Conservation (phyloP, 2,797 vertebrate species). For the Diceros bicornis region DNA sequence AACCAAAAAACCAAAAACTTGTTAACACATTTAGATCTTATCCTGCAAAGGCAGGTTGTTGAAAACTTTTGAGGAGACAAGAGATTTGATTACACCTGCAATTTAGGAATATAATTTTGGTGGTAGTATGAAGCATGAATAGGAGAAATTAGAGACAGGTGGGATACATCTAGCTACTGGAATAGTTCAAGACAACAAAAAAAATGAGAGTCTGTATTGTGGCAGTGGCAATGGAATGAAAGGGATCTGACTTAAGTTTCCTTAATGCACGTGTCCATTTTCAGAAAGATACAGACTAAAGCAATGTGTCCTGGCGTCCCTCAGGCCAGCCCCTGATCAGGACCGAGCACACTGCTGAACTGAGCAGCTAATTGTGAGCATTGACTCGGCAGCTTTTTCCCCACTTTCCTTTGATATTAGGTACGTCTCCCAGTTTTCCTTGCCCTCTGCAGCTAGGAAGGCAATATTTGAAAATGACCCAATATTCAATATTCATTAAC, state of each 20-base stretch:
- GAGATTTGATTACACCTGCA: background rate
- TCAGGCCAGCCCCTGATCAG: background rate
- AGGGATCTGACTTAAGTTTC: background rate
- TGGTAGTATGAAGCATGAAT: background rate
- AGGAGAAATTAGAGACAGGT: background rate
- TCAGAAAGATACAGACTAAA: background rate
- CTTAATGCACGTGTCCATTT: background rate
- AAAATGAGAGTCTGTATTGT: background rate
- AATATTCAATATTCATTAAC: background rate
- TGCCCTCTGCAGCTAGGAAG: background rate
- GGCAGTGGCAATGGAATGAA: background rate
- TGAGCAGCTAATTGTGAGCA: background rate
- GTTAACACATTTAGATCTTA: background rate
- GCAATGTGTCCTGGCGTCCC: background rate
- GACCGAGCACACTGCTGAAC: background rate
- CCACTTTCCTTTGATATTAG: background rate
- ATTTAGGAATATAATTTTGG: background rate
- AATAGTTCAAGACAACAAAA: background rate
- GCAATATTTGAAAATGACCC: constrained; percentile 27
- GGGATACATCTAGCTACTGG: background rate
- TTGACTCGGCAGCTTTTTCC: background rate
- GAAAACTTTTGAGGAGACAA: constrained; percentile 23
- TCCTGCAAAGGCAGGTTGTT: background rate
- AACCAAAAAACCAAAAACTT: background rate
- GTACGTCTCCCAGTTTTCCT: background rate